Evolutionary conservation across 2,113 vertebrate genomes (phyloP).

Genomic region (Carollia perspicillata): DNA sequence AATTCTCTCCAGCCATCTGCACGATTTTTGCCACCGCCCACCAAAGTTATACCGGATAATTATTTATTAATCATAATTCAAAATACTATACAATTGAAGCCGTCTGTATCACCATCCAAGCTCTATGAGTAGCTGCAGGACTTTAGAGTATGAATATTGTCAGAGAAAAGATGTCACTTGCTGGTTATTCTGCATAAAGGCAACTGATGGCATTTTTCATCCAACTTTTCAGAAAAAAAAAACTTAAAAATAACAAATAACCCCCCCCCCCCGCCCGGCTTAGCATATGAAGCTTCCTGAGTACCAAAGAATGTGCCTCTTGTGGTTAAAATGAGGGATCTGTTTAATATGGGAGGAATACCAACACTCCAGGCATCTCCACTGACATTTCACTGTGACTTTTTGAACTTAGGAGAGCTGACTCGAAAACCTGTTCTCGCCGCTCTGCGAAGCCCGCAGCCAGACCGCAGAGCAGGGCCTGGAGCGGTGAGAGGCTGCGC

Average conservation of each 20-base stretch:
- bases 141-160: not conserved
- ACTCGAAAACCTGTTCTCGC: conserved; percentile 26
- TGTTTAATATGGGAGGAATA: conserved; percentile 75
- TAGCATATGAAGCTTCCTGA: conserved; percentile 53
- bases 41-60: not conserved
- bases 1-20: conserved; percentile 24
- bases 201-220: conserved; percentile 47
- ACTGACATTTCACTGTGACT: conserved; percentile 71
- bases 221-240: conserved; percentile 56
- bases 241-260: conserved; percentile 53
- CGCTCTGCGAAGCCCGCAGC: conserved; percentile 20
- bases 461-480: not conserved
- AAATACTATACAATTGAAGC: not conserved
- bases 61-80: conserved; percentile 8
- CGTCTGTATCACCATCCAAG: not conserved
- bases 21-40: not conserved
- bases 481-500: not conserved
- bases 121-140: not conserved
- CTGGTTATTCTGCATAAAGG: conserved; percentile 12
- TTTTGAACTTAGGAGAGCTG: conserved; percentile 62
- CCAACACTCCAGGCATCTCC: conserved; percentile 67
- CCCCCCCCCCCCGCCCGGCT: not conserved
- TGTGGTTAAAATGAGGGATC: conserved; percentile 58
- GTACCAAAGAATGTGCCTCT: conserved; percentile 48
- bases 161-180: conserved; percentile 8